Evolutionary conservation across 2,888 invertebrate genomes (phyloP).

Genomic region (Sclerodermus sp.): DNA sequence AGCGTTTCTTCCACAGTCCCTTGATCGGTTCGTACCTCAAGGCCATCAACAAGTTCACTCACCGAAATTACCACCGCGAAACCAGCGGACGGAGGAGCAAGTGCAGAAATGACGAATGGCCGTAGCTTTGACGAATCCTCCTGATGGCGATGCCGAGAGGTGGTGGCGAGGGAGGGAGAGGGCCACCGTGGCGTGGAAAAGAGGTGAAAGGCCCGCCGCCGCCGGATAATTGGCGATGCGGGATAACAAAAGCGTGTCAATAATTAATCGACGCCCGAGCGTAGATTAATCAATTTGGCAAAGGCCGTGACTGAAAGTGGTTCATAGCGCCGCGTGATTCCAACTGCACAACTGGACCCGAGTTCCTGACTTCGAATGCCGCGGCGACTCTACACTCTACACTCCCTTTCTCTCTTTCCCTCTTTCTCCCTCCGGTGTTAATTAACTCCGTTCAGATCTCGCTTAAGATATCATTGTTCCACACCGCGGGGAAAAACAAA

Average conservation of each 20-base stretch:
- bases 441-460: conserved; percentile 51
- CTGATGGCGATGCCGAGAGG: too few species aligned
- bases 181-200: too few species aligned
- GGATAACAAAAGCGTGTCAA: conserved; percentile 50
- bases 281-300: conserved; percentile 51
- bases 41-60: too few species aligned
- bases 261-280: conserved; percentile 46
- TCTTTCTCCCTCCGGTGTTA: conserved; percentile 41
- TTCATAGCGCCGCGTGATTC: background rate
- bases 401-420: conserved; percentile 5
- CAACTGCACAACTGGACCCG: background rate
- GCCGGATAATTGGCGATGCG: conserved; percentile 40
- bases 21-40: too few species aligned
- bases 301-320: conserved; percentile 26
- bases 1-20: too few species aligned
- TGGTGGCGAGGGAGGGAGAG: too few species aligned
- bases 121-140: too few species aligned
- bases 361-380: too few species aligned
- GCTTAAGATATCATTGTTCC: conserved; percentile 45
- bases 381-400: too few species aligned
- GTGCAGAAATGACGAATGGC: too few species aligned
- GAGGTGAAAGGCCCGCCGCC: background rate
- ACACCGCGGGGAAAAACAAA: conserved; percentile 25
- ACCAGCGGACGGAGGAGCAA: too few species aligned
- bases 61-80: too few species aligned